Evolutionary conservation across 2,113 vertebrate species (phyloP).

Genomic region (Monopterus albus): DNA sequence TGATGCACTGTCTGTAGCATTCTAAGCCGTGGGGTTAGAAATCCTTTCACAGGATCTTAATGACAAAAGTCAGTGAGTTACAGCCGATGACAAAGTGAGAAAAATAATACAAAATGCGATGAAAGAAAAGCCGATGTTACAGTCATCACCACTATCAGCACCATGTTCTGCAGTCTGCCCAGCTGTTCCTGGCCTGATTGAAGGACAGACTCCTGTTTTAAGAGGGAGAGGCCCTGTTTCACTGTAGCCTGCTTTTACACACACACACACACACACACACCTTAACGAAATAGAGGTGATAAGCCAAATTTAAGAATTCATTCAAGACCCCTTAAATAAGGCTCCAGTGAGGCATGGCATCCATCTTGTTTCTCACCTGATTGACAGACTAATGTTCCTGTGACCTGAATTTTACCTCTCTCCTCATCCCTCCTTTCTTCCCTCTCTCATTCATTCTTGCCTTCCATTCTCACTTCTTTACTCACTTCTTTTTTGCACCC

Average conservation of each 20-base stretch:
- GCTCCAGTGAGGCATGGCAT: slow-evolving; percentile 82
- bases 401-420: slow-evolving; percentile 78
- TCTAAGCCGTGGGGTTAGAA: neutral
- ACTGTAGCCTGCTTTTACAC: slow-evolving; percentile 56
- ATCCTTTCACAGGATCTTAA: neutral
- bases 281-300: neutral
- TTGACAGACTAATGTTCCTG: slow-evolving; percentile 80
- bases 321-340: neutral
- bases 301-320: neutral
- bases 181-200: slow-evolving; percentile 29
- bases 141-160: slow-evolving; percentile 40
- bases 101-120: no score
- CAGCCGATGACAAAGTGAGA: neutral
- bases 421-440: slow-evolving; percentile 23
- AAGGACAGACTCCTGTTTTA: slow-evolving; percentile 20
- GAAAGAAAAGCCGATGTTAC: neutral
- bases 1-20: neutral
- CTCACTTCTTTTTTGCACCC: neutral
- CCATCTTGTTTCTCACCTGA: slow-evolving; percentile 74
- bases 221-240: slow-evolving; percentile 63
- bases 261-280: neutral
- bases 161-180: slow-evolving; percentile 54
- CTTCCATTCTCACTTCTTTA: neutral
- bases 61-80: neutral
- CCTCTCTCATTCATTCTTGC: neutral